These are phyloP conservation scores for Acanthococcus lagerstroemiae DNA, from an alignment of 2,888 invertebrate genomes.

Conservation along the genomic window DNA sequence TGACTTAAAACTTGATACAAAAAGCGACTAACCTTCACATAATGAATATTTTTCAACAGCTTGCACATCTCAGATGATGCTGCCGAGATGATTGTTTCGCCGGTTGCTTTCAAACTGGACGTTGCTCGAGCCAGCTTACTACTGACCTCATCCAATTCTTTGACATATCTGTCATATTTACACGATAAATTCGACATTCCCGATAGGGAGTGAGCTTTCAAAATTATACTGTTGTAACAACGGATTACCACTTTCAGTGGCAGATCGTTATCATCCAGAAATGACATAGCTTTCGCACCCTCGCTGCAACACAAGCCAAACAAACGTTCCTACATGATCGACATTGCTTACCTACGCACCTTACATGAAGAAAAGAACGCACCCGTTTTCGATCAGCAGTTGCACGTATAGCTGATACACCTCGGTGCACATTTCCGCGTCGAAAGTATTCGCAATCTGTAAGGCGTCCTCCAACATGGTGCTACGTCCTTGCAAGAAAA, in stretches of 20 bases:
- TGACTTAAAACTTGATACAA: too few species aligned
- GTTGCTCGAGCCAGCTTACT: constrained; percentile 15
- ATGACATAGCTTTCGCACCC: background rate
- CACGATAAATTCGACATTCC: background rate
- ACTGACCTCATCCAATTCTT: constrained; percentile 5
- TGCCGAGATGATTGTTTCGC: constrained; percentile 2
- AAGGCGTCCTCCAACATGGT: constrained; percentile 36
- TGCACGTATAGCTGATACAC: constrained; percentile 34
- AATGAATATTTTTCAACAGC: constrained; percentile 19
- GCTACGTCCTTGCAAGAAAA: constrained; percentile 30
- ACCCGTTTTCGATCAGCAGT: constrained; percentile 35
- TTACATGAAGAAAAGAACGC: background rate
- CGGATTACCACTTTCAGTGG: constrained; percentile 5
- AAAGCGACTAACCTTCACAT: constrained; percentile 10
- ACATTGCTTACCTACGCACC: background rate
- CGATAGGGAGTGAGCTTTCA: constrained; percentile 12
- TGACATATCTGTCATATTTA: constrained; percentile 16
- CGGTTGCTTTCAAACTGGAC: constrained; percentile 1
- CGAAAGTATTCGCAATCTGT: constrained; percentile 32
- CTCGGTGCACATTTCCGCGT: constrained; percentile 15
- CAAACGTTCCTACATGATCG: background rate
- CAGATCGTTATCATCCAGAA: constrained; percentile 20
- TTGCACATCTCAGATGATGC: too few species aligned
- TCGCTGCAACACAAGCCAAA: too few species aligned
- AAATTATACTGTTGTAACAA: constrained; percentile 22